Evolutionary conservation across 2,113 vertebrate genomes (phyloP).

Genomic region (Paradoxurus hermaphroditus): DNA sequence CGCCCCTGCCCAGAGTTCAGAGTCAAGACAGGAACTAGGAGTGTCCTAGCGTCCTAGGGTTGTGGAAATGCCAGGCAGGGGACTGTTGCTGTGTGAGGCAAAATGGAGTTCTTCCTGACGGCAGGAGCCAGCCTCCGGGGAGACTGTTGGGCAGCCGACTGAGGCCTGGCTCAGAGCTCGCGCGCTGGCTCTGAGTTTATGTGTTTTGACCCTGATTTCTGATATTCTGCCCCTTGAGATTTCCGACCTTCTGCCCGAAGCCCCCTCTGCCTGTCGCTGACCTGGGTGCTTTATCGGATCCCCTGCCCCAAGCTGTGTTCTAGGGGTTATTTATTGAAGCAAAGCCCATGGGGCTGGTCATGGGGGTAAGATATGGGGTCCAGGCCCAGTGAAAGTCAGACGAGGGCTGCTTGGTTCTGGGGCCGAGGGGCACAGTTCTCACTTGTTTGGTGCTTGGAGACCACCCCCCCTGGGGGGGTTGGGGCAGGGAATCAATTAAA

Average conservation of each 20-base stretch:
- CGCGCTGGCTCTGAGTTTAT: neutral
- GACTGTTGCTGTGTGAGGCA: neutral
- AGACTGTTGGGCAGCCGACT: rapidly evolving
- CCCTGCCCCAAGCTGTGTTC: neutral
- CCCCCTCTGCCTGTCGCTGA: neutral
- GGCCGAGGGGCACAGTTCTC: neutral
- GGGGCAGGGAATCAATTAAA: constrained; percentile 61
- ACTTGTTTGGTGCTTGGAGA: constrained; percentile 47
- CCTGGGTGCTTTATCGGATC: neutral
- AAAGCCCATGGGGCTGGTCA: neutral
- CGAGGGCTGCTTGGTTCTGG: neutral
- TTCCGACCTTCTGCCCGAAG: neutral
- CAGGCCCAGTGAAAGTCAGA: neutral
- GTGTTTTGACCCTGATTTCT: neutral
- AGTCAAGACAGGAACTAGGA: neutral
- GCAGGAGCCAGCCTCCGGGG: neutral
- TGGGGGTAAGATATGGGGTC: neutral
- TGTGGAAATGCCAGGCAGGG: neutral
- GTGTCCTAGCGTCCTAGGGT: no score
- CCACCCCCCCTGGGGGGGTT: neutral
- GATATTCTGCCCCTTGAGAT: neutral
- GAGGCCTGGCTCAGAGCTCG: neutral
- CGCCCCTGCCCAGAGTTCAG: neutral
- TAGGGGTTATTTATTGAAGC: constrained; percentile 70
- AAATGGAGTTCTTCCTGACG: neutral